These are phyloP conservation scores for Osmerus mordax DNA, from an alignment of 2,113 vertebrate genomes.

Conservation along the genomic window DNA sequence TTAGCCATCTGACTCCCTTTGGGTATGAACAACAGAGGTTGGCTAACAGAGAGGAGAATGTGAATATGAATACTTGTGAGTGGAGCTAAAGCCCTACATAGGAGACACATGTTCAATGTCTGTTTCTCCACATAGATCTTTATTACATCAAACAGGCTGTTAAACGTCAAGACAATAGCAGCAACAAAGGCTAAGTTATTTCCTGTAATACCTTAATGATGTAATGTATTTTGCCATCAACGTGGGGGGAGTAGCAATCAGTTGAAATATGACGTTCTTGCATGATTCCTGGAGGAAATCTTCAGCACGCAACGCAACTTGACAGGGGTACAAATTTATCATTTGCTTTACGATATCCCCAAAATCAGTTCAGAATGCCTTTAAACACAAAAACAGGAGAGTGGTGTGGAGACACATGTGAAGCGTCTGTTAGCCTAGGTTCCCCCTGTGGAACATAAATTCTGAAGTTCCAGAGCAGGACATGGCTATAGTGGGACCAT, in stretches of 20 bases:
- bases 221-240: constrained; percentile 58
- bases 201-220: constrained; percentile 70
- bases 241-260: constrained; percentile 60
- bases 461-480: constrained; percentile 45
- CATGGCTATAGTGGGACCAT: constrained; percentile 54
- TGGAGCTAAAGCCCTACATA: constrained; percentile 18
- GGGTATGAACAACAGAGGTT: constrained; percentile 5
- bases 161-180: constrained; percentile 61
- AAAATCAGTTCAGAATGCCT: constrained; percentile 71
- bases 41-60: constrained; percentile 26
- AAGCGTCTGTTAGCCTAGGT: constrained; percentile 57
- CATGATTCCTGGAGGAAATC: constrained; percentile 62
- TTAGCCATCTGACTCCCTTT: neutral
- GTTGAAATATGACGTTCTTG: constrained; percentile 66
- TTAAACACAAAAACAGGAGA: constrained; percentile 51
- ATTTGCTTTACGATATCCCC: constrained; percentile 72
- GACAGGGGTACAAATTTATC: constrained; percentile 73
- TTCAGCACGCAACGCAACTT: constrained; percentile 54
- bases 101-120: constrained; percentile 65
- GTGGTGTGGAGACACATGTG: constrained; percentile 64
- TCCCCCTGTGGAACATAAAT: constrained; percentile 62
- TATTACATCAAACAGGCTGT: constrained; percentile 65
- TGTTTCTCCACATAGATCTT: constrained; percentile 65
- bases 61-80: constrained; percentile 63
- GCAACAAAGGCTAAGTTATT: constrained; percentile 63